Percentiles rank a stretch among this genome's conserved stretches.
Conservation (phyloP, 2,113 vertebrate genomes). For the human (Homo sapiens) region DNA sequence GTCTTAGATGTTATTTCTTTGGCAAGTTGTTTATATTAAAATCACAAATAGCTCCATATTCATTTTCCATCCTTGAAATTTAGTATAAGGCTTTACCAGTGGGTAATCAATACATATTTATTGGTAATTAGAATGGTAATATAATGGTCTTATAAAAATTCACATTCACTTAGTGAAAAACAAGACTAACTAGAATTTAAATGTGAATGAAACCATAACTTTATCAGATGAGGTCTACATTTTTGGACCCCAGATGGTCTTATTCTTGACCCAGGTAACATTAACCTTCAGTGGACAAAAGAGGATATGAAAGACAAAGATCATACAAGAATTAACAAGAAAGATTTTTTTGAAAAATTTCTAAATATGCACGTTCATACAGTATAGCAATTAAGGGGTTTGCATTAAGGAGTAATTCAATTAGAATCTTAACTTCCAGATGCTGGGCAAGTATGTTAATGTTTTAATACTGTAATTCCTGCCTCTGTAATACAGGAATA, state of each 20-base stretch:
- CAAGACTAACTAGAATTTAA: slow-evolving; percentile 8
- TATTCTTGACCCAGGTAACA: background rate
- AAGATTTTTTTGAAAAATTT: background rate
- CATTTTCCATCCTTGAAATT: slow-evolving; percentile 10
- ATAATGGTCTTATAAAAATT: slow-evolving; percentile 23
- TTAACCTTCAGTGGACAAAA: background rate
- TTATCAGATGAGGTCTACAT: background rate
- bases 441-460: background rate
- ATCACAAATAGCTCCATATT: background rate
- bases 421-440: background rate
- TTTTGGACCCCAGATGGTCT: background rate
- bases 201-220: background rate
- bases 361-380: background rate
- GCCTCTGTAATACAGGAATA: background rate
- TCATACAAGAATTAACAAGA: background rate
- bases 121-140: background rate
- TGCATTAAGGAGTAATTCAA: background rate
- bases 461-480: slow-evolving; percentile 5
- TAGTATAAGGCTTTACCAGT: background rate
- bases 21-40: background rate
- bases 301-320: background rate
- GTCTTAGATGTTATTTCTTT: background rate
- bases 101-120: background rate
- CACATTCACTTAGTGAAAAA: background rate
- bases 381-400: background rate